Conservation (phyloP, 2,113 vertebrate genomes). For the Pituophis catenifer region DNA sequence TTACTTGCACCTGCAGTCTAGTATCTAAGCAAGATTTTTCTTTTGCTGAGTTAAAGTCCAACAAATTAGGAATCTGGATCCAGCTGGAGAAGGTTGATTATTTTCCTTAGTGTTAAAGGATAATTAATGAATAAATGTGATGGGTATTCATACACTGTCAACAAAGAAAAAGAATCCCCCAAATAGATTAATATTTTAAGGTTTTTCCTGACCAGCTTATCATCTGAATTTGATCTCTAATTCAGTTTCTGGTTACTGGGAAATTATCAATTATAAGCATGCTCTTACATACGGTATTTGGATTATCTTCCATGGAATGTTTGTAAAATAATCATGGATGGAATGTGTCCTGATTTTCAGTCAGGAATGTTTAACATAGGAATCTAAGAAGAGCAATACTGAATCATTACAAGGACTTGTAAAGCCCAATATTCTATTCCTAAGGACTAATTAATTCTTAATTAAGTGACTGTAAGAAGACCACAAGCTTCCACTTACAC, state of each 20-base stretch:
- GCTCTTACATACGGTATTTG: background rate
- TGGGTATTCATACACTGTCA: background rate
- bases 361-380: background rate
- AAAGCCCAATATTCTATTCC: background rate
- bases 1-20: background rate
- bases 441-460: background rate
- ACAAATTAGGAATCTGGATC: background rate
- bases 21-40: background rate
- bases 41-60: background rate
- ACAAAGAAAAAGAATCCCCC: background rate
- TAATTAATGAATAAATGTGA: background rate
- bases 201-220: background rate
- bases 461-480: background rate
- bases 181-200: background rate
- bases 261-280: background rate
- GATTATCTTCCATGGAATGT: background rate
- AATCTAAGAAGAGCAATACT: background rate
- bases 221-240: background rate
- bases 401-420: background rate
- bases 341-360: background rate
- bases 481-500: background rate
- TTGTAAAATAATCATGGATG: background rate
- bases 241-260: background rate
- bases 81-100: background rate
- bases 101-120: background rate